phyloP scores from a whole-genome alignment of 2,888 invertebrate species.

The Philopedon plagiatum region DNA sequence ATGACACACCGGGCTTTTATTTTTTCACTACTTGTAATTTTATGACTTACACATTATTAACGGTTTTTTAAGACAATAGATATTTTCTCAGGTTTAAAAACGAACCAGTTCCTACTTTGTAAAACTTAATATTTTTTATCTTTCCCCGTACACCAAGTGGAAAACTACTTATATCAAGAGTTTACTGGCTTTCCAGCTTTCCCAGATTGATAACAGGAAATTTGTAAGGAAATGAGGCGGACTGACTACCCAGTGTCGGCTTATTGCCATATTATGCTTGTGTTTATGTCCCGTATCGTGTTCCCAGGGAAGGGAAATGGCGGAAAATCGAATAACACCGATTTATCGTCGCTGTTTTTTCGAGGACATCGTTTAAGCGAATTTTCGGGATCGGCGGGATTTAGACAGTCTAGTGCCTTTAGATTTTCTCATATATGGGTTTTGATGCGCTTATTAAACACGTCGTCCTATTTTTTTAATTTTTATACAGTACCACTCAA shows the following conservation, averaged over 20 bases:
- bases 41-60: no score
- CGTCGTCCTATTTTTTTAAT: no score
- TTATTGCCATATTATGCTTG: conserved; percentile 47
- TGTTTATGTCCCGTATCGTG: conserved; percentile 46
- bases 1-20: no score
- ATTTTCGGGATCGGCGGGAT: conserved; percentile 6
- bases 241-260: conserved; percentile 45
- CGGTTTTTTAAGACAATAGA: no score
- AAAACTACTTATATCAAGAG: conserved; percentile 32
- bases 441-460: no score
- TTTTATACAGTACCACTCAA: background rate
- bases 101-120: no score
- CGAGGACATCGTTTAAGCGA: conserved; percentile 10
- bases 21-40: no score
- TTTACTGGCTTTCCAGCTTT: conserved; percentile 23
- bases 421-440: background rate
- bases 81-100: no score
- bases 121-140: background rate
- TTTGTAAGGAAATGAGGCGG: conserved; percentile 48
- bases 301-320: conserved; percentile 15
- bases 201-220: conserved; percentile 47
- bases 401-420: background rate
- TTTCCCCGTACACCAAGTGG: conserved; percentile 6
- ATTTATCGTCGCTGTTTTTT: conserved; percentile 18
- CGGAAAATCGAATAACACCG: conserved; percentile 28